These are phyloP conservation scores for Tholera decimalis DNA, from an alignment of 2,888 invertebrate species.

Conservation along the genomic window DNA sequence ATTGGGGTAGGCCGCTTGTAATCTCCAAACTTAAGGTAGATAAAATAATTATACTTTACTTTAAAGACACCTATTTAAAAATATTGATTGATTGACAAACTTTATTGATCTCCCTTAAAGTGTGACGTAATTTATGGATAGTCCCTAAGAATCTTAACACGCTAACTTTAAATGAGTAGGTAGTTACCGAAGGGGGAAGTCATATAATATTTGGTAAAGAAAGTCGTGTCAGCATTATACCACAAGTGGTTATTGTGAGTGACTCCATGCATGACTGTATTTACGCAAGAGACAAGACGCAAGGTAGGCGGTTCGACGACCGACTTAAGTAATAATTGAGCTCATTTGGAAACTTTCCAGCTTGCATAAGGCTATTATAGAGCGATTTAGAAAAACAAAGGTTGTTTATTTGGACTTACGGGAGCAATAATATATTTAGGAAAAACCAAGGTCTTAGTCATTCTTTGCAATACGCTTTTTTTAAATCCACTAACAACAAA, in stretches of 20 bases:
- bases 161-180: no score
- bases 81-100: no score
- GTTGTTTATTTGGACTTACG: not conserved
- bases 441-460: not conserved
- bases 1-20: no score
- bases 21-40: no score
- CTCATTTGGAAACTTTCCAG: slow-evolving; percentile 52
- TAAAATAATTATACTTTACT: no score
- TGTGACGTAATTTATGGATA: no score
- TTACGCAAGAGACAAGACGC: slow-evolving; percentile 47
- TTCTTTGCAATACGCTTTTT: not conserved
- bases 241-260: slow-evolving; percentile 29
- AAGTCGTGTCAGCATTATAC: slow-evolving; percentile 21
- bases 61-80: no score
- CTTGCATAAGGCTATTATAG: slow-evolving; percentile 38
- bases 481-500: no score
- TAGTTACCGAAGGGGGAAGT: not conserved
- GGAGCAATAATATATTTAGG: not conserved
- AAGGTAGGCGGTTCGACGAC: slow-evolving; percentile 44
- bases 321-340: slow-evolving; percentile 56
- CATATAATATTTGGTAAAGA: slow-evolving; percentile 21
- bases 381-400: slow-evolving; percentile 11
- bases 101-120: no score
- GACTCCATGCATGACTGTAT: slow-evolving; percentile 52
- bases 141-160: no score